These are phyloP conservation scores for Lasioglossum figueresi DNA, from an alignment of 2,888 invertebrate species.

Conservation along the genomic window DNA sequence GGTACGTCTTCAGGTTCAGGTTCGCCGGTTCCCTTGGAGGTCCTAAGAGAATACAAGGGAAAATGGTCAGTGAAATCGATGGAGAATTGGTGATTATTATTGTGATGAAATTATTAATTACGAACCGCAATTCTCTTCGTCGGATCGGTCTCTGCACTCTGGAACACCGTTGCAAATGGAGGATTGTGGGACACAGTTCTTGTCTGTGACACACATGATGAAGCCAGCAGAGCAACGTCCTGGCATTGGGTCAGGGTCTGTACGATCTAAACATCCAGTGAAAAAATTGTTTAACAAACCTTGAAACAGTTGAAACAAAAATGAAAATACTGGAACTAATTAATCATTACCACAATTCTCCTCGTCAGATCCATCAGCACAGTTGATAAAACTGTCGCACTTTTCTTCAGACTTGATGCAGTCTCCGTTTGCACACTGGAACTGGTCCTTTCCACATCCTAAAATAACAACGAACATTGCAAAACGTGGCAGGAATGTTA, in stretches of 20 bases:
- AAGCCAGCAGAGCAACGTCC: slow-evolving; percentile 79
- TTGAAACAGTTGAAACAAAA: background rate
- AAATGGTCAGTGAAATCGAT: background rate
- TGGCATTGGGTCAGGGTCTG: slow-evolving; percentile 61
- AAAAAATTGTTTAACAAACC: background rate
- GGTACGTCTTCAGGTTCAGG: slow-evolving; percentile 90
- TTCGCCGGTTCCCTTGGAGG: slow-evolving; percentile 80
- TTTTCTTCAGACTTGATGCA: slow-evolving; percentile 85
- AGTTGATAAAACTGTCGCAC: slow-evolving; percentile 84
- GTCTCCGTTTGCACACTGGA: slow-evolving; percentile 88
- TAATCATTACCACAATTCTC: slow-evolving; percentile 74
- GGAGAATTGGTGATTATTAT: background rate
- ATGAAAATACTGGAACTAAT: background rate
- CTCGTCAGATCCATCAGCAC: slow-evolving; percentile 85
- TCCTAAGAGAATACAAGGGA: slow-evolving; percentile 62
- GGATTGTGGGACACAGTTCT: slow-evolving; percentile 83
- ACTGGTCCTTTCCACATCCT: slow-evolving; percentile 89
- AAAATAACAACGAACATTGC: slow-evolving; percentile 61
- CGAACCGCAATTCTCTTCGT: slow-evolving; percentile 85
- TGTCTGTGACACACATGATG: slow-evolving; percentile 82
- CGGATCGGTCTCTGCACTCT: slow-evolving; percentile 87
- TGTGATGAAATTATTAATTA: background rate
- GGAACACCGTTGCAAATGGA: slow-evolving; percentile 85
- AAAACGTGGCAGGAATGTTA: background rate
- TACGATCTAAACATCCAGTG: slow-evolving; percentile 31